Percentiles rank a stretch among this genome's conserved stretches.
Conservation (phyloP, 2,113 vertebrate genomes). For the Scophthalmus maximus region DNA sequence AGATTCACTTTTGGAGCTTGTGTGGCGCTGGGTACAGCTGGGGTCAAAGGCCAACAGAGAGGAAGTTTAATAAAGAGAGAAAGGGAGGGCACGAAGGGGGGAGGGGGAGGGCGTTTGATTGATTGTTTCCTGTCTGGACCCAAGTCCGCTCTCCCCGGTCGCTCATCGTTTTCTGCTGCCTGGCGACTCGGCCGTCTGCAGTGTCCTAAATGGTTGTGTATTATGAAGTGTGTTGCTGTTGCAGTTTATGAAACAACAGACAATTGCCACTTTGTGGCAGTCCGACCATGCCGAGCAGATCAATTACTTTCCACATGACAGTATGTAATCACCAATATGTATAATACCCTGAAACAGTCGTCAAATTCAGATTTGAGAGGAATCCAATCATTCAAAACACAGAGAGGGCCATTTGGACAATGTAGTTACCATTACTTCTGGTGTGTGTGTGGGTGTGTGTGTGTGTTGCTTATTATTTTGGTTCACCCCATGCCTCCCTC, state of each 20-base stretch:
- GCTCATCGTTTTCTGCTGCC: slow-evolving; percentile 22
- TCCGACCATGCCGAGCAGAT: neutral
- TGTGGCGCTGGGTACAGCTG: slow-evolving; percentile 37
- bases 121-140: slow-evolving; percentile 75
- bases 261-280: neutral
- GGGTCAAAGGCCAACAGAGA: slow-evolving; percentile 64
- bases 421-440: slow-evolving; percentile 1
- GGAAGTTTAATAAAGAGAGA: slow-evolving; percentile 77
- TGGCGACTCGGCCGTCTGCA: slow-evolving; percentile 2
- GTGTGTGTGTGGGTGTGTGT: slow-evolving; percentile 7
- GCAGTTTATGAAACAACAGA: neutral
- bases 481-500: slow-evolving; percentile 24
- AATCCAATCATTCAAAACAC: slow-evolving; percentile 45
- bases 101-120: slow-evolving; percentile 46
- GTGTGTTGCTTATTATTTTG: slow-evolving; percentile 1
- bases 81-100: slow-evolving; percentile 32
- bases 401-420: slow-evolving; percentile 48
- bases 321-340: slow-evolving; percentile 13
- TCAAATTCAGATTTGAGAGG: slow-evolving; percentile 22
- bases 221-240: slow-evolving; percentile 1
- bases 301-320: slow-evolving; percentile 4
- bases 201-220: slow-evolving; percentile 28
- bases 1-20: slow-evolving; percentile 43
- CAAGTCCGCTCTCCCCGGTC: slow-evolving; percentile 28
- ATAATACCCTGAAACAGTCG: slow-evolving; percentile 24